Base-by-base conservation (phyloP, 2,888 invertebrate species). In the Oscheius onirici region DNA sequence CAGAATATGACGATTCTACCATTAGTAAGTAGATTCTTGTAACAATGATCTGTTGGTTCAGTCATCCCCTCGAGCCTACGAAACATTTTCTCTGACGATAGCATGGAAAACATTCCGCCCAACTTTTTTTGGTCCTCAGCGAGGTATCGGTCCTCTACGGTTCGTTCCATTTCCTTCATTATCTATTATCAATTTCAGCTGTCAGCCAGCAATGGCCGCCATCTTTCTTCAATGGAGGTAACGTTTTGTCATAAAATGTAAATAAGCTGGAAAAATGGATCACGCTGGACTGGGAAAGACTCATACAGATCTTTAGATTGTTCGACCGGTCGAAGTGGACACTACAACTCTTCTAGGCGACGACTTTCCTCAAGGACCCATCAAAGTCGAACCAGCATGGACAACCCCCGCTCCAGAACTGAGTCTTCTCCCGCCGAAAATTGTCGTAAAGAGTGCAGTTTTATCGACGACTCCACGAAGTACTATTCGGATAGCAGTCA, bases 61-160 rank as follows among this genome's bases (percentile, higher is more conserved):
- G 41, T 40, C 5, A 41, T 58, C 20, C 58, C 58, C 8, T 58
- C 58, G 17, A 58, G 22, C 24, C 5, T 3, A 34, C 49, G 41
- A 22, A 44, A 43, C 54, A 66, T 79, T 11, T 79, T 77, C 49
- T 77, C 79, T 34, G 79, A 79, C 41, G 79, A 79, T 58, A 69
- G 69, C 22, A 74, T 79, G 76, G 79, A 79, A 51, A 65, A 75
- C 22, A 79, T 73, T 3, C 79, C 79, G 11, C 79, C 79, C 0
- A 77, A 79, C 54, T 79, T 79, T 43, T 71, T 60, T 22, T 77
- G 74, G 34, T 79, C 79, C 0, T 78, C 78, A 11, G 57, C 63
- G 51, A 67, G 78, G 15, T 63, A 52, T 34, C 57, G 46, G 46
- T 24, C 43, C 22, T 44, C 57, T 60, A 60, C 58, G 20, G 58